Percentiles rank a stretch among this genome's conserved stretches.
phyloP scores from a whole-genome alignment of 2,888 invertebrate species.

The Clitarchus hookeri region DNA sequence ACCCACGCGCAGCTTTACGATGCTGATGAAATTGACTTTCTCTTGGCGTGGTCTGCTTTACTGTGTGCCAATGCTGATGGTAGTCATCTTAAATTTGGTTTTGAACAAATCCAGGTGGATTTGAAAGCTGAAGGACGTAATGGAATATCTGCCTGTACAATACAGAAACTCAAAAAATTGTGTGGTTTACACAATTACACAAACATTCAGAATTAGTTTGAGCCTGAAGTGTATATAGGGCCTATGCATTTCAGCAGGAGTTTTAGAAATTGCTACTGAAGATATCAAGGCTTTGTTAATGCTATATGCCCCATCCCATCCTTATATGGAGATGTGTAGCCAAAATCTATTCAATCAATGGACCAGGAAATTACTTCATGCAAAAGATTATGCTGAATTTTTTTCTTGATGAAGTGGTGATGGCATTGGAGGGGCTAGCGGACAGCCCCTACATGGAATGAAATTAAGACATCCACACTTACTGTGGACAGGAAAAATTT shows the following conservation, averaged over 20 bases:
- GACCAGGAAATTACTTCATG: not conserved
- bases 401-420: constrained; percentile 17
- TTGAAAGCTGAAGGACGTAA: not conserved
- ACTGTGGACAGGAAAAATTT: not conserved
- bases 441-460: not conserved
- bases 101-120: not conserved
- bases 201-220: not conserved
- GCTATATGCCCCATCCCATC: not conserved
- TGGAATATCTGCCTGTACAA: constrained; percentile 10
- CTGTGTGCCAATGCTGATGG: constrained; percentile 15
- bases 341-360: not conserved
- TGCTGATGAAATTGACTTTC: not conserved
- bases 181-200: not conserved
- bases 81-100: not conserved
- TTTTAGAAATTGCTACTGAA: not conserved
- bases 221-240: not conserved
- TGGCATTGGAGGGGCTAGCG: not conserved
- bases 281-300: constrained; percentile 18
- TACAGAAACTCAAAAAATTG: not conserved
- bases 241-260: not conserved
- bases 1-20: not conserved
- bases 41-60: not conserved
- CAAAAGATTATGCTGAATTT: constrained; percentile 8
- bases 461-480: not conserved
- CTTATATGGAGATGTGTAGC: not conserved